Evolutionary conservation across 2,888 invertebrate species (phyloP).

Genomic region (Chrysina gloriosa): DNA sequence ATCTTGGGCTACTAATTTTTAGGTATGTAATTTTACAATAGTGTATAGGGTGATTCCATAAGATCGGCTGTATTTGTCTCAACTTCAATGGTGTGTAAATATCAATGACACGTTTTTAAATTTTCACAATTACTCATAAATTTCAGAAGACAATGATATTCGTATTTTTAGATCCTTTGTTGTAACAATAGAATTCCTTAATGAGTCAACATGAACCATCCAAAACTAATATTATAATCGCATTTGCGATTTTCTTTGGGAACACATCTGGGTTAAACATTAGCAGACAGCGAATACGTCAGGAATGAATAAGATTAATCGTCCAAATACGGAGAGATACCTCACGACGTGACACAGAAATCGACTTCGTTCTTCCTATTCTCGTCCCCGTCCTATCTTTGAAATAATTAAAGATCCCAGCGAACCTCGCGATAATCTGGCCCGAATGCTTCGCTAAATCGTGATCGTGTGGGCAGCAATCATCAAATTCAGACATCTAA

Average conservation of each 20-base stretch:
- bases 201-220: background rate
- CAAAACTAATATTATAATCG: background rate
- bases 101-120: no score
- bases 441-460: background rate
- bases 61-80: no score
- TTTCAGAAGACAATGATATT: no score
- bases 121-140: no score
- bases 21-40: no score
- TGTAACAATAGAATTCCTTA: background rate
- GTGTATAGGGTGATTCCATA: no score
- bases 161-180: no score
- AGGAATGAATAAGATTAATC: slow-evolving; percentile 5
- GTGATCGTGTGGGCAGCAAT: slow-evolving; percentile 22
- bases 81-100: no score
- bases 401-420: slow-evolving; percentile 1
- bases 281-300: background rate
- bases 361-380: background rate
- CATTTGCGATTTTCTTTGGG: background rate
- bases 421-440: background rate
- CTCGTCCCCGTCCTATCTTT: background rate
- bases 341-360: background rate
- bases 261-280: background rate
- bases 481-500: slow-evolving; percentile 28
- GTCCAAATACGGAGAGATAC: background rate
- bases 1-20: no score